Conservation (phyloP, 2,113 vertebrate genomes). For the Bufo gargarizans region DNA sequence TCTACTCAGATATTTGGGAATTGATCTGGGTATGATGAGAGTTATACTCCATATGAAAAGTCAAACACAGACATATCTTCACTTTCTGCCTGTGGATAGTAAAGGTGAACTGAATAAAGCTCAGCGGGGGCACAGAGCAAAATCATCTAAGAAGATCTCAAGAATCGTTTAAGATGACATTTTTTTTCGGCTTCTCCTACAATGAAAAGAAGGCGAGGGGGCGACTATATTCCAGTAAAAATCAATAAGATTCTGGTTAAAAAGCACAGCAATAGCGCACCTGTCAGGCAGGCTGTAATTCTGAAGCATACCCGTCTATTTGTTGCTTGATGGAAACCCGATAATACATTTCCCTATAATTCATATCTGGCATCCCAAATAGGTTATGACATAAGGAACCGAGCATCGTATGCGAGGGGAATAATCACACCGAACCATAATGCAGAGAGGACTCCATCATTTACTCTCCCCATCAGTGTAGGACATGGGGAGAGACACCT, state of each 20-base stretch:
- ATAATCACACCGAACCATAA: conserved; percentile 2
- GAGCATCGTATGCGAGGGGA: conserved; percentile 19
- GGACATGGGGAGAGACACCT: background rate
- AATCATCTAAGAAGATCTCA: conserved; percentile 4
- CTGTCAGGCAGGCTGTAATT: conserved; percentile 50
- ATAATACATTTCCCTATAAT: conserved; percentile 55
- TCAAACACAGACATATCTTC: background rate
- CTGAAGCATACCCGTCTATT: conserved; percentile 52
- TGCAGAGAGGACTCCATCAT: background rate
- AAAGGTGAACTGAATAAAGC: background rate
- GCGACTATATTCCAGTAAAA: conserved; percentile 11
- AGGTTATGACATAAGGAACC: conserved; percentile 28
- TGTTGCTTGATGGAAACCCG: conserved; percentile 50
- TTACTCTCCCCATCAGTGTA: background rate
- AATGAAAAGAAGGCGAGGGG: background rate
- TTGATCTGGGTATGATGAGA: background rate
- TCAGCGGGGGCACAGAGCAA: background rate
- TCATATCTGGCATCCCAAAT: conserved; percentile 51
- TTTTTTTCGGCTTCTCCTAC: background rate
- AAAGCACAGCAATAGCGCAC: conserved; percentile 42
- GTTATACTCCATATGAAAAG: background rate
- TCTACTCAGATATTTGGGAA: background rate
- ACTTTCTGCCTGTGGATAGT: background rate
- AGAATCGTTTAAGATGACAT: conserved; percentile 29
- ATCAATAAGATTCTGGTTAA: conserved; percentile 51